A percentile compares a stretch with the other conserved stretches of the same genome.
Evolutionary conservation across 2,797 vertebrate genomes (phyloP).

Genomic region (Thaleichthys pacificus): DNA sequence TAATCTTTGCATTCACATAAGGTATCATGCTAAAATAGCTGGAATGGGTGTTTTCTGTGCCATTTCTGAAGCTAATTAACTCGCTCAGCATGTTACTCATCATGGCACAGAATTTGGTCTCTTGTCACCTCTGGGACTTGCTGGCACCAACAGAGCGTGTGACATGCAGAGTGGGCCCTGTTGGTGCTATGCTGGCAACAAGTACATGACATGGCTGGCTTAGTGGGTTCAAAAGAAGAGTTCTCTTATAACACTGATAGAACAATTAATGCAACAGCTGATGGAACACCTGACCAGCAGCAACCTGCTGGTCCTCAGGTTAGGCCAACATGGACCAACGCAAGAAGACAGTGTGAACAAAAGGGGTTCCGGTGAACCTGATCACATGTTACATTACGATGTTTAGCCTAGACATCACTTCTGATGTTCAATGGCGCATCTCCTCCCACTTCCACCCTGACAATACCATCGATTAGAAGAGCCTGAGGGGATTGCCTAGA

Average conservation of each 20-base stretch:
- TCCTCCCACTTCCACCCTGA: neutral
- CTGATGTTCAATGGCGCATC: neutral
- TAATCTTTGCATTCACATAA: no score
- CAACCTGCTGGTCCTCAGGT: no score
- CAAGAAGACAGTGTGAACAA: neutral
- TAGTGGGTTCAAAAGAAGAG: neutral
- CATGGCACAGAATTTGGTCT: slow-evolving; percentile 48
- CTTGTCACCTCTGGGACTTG: slow-evolving; percentile 46
- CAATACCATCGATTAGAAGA: neutral
- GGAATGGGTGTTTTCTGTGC: slow-evolving; percentile 47
- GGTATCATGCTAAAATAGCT: neutral
- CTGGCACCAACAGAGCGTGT: slow-evolving; percentile 46
- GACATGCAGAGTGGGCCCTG: slow-evolving; percentile 11
- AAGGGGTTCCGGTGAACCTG: neutral
- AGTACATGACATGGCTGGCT: neutral
- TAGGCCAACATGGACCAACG: no score
- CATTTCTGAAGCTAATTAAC: slow-evolving; percentile 58
- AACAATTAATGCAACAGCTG: no score
- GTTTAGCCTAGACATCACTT: no score
- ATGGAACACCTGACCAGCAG: no score
- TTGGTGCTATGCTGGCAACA: slow-evolving; percentile 7
- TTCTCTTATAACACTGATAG: neutral
- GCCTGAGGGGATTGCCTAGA: neutral
- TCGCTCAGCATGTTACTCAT: slow-evolving; percentile 66
- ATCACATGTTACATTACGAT: no score